Percentiles rank a stretch among this genome's conserved stretches.
Evolutionary conservation across 1,140 invertebrate species (phyloP).

Genomic region (Caenorhabditis remanei): DNA sequence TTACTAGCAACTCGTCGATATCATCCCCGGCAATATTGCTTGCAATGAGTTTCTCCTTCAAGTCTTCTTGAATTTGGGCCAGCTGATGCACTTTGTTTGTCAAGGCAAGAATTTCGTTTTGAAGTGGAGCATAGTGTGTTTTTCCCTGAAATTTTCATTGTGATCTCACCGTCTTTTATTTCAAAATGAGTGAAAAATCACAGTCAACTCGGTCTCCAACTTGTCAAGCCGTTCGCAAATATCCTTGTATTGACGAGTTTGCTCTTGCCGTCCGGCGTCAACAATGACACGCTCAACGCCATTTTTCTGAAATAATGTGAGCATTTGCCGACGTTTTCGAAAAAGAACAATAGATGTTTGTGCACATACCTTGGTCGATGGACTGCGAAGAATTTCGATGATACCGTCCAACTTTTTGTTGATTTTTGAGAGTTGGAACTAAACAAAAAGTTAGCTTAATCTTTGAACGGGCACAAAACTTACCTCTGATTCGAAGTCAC

Average conservation of each 20-base stretch:
- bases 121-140: not conserved
- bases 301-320: not conserved
- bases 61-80: conserved; percentile 38
- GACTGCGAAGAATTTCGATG: conserved; percentile 39
- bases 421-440: conserved; percentile 51
- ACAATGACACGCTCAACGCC: not conserved
- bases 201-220: conserved; percentile 38
- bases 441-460: not conserved
- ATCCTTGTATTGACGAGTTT: conserved; percentile 49
- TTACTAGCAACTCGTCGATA: conserved; percentile 29
- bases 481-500: conserved; percentile 28
- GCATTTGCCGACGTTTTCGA: not conserved
- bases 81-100: conserved; percentile 21
- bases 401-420: conserved; percentile 51
- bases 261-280: conserved; percentile 29
- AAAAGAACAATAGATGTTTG: conserved; percentile 17
- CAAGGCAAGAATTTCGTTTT: not conserved
- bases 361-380: conserved; percentile 36
- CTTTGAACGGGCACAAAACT: not conserved
- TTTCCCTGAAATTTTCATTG: not conserved
- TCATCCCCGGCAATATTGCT: conserved; percentile 37
- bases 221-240: conserved; percentile 51
- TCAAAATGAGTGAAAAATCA: not conserved
- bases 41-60: conserved; percentile 21
- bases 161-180: not conserved